Evolutionary conservation across 2,888 invertebrate species (phyloP), one percentile per base, ranked within the genome.

Genomic region (Chymomyza caudatula): DNA sequence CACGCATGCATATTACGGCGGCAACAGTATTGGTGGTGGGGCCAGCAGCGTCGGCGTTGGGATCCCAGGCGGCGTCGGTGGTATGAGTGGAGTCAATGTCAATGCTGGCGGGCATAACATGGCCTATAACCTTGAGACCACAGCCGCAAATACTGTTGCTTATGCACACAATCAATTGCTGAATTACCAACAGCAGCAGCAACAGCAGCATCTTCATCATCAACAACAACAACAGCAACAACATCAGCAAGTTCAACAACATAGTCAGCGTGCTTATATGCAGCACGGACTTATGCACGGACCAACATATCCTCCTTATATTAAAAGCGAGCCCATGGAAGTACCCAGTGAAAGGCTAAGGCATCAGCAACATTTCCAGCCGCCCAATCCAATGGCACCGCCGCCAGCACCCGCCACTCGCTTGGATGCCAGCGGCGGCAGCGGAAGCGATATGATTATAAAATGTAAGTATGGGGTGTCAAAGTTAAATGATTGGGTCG

Each of bases 91-190:
- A 2, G 55, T 43, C 43, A 52, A 23, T 52, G 19, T 19, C 23
- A 53, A 37, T 37, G 11, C 17, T 56, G 56, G 55, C 22, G 51
- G 55, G 29, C 52, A 62, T 17, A 44, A 44, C 60, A 60, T 63
- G 65, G 23, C 59, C 55, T 85, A 78, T 76, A 86, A 87, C 85
- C 87, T 87, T 85, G 85, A 87, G 67, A 67, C 80, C 61, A 77
- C 81, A 65, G 74, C 68, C 25, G 25, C 42, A 43, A 69, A 63
- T 29, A 57, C 65, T 51, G 82, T 85, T 63, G 82, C 85, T 60
- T 86, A 85, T 79, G 85, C 82, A 59, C 82, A 82, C 71, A 86
- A 86, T 73, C 86, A 86, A 69, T 85, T 86, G 72, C 85, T 83
- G 59, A 80, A 86, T 51, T 85, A 85, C 63, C 83, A 86, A 71